Percentiles rank a stretch among this genome's conserved stretches.
Conservation (phyloP, 2,888 invertebrate species). For the Athripsodes cinereus region DNA sequence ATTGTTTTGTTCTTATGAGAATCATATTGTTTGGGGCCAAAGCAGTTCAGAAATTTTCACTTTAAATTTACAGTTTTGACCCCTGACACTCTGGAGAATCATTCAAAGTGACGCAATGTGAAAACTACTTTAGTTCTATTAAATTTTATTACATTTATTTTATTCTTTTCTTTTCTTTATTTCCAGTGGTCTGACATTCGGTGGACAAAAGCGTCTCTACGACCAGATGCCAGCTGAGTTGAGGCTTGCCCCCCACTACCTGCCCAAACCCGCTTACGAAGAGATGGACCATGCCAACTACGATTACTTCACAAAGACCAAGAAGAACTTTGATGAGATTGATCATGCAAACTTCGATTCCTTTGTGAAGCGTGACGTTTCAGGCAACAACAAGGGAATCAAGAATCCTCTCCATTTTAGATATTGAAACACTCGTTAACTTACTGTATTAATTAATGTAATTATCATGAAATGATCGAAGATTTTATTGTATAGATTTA, state of each 20-base stretch:
- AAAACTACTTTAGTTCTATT: no score
- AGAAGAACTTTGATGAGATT: constrained; percentile 46
- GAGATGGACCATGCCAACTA: constrained; percentile 55
- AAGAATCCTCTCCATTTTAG: background rate
- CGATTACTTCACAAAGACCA: constrained; percentile 30
- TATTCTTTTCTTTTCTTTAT: constrained; percentile 2
- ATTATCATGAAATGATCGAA: background rate
- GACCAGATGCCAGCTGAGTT: constrained; percentile 44
- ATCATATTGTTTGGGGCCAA: no score
- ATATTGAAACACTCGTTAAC: background rate
- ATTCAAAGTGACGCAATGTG: no score
- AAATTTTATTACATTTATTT: no score
- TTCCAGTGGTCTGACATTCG: constrained; percentile 36
- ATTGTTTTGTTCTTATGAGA: no score
- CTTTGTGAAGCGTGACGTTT: constrained; percentile 37
- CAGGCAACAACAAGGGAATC: background rate
- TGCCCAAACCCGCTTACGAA: constrained; percentile 54
- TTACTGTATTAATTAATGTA: background rate
- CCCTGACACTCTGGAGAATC: no score
- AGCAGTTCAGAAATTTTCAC: no score
- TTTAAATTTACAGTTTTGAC: no score
- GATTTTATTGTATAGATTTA: background rate
- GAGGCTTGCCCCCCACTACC: constrained; percentile 38
- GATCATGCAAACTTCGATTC: constrained; percentile 41
- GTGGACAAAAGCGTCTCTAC: constrained; percentile 48